Evolutionary conservation across 2,113 vertebrate genomes (phyloP).

Genomic region (Prionailurus bengalensis): DNA sequence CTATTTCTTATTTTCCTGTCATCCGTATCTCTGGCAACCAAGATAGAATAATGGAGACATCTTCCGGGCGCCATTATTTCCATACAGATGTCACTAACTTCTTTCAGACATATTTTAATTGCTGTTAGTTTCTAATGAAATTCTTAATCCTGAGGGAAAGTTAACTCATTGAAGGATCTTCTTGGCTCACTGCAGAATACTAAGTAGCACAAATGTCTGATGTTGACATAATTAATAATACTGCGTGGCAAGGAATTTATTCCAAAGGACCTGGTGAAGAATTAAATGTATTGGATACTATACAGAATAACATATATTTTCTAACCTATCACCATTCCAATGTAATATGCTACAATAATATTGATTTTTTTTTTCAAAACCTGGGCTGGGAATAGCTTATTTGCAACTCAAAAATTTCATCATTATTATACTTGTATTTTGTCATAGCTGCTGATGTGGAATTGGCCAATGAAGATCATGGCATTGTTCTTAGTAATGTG

Average conservation of each 20-base stretch:
- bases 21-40: not conserved
- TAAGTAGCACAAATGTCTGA: constrained; percentile 78
- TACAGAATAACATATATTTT: not conserved
- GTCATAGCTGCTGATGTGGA: constrained; percentile 67
- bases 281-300: constrained; percentile 60
- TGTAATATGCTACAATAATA: constrained; percentile 64
- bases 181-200: constrained; percentile 68
- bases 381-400: constrained; percentile 63
- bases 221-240: constrained; percentile 82
- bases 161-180: constrained; percentile 73
- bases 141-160: constrained; percentile 71
- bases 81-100: constrained; percentile 67
- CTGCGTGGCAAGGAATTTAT: constrained; percentile 72
- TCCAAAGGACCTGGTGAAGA: constrained; percentile 60
- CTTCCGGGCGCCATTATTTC: not conserved
- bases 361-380: constrained; percentile 67
- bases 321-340: not conserved
- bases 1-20: not conserved
- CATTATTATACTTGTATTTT: constrained; percentile 43
- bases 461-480: constrained; percentile 65
- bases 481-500: not conserved
- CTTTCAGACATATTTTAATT: constrained; percentile 68
- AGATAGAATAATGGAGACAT: not conserved
- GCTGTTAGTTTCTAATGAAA: constrained; percentile 70
- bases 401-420: constrained; percentile 67